Conservation (phyloP, 2,888 invertebrate species). For the Drosophila paramelanica region DNA sequence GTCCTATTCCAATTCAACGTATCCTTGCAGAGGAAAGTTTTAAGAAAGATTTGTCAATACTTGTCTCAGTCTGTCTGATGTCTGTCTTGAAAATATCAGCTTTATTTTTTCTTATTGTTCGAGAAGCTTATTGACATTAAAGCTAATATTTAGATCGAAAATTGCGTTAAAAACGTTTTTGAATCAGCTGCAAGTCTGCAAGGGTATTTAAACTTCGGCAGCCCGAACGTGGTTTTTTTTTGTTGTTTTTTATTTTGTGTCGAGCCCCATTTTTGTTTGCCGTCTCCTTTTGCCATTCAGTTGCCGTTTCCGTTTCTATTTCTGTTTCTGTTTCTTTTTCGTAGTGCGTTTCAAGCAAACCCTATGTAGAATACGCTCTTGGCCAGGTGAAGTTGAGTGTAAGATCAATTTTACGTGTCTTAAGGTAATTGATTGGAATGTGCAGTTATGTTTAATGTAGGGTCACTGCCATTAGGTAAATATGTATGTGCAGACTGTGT, state of each 20-base stretch:
- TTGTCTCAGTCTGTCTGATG: too few species aligned
- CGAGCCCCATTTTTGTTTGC: background rate
- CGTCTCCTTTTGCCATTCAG: conserved; percentile 1
- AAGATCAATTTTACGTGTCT: conserved; percentile 66
- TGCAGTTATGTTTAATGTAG: conserved; percentile 63
- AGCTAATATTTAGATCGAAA: background rate
- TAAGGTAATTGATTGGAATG: conserved; percentile 72
- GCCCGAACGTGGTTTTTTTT: background rate
- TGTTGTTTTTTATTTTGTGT: background rate
- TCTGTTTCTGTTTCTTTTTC: conserved; percentile 22
- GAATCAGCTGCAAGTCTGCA: background rate
- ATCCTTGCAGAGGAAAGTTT: background rate
- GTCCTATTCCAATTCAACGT: background rate
- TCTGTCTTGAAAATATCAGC: too few species aligned
- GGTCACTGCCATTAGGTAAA: conserved; percentile 67
- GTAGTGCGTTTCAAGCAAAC: conserved; percentile 68
- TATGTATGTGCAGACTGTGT: conserved; percentile 40
- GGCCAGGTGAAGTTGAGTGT: conserved; percentile 71
- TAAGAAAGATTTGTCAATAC: too few species aligned
- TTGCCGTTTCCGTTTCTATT: conserved; percentile 1
- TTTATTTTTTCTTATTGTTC: too few species aligned
- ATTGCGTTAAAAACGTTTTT: too few species aligned
- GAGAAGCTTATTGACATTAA: too few species aligned
- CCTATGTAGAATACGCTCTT: conserved; percentile 68
- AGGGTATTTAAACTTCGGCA: background rate